These are phyloP conservation scores for Venustoraphidia nigricollis DNA, from an alignment of 2,888 invertebrate genomes.

Conservation along the genomic window DNA sequence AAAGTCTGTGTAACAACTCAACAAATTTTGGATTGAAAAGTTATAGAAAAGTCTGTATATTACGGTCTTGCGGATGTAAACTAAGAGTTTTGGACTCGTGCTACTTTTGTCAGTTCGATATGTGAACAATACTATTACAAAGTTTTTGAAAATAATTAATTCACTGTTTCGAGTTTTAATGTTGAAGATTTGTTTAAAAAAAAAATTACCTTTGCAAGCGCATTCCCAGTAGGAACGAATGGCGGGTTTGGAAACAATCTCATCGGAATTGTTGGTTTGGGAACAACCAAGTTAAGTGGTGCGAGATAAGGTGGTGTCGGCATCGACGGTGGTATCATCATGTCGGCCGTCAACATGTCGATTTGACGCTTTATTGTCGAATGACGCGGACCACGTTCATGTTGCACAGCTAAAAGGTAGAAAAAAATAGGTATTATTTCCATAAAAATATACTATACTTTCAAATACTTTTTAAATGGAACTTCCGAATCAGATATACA, in stretches of 20 bases:
- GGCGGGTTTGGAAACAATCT: conserved; percentile 15
- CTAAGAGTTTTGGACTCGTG: too few species aligned
- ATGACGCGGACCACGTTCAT: conserved; percentile 92
- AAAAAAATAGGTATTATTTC: not conserved
- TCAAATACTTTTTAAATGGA: too few species aligned
- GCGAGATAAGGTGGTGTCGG: conserved; percentile 22
- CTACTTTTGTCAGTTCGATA: too few species aligned
- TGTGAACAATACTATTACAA: too few species aligned
- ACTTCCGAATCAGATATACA: too few species aligned
- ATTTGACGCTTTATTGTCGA: conserved; percentile 89
- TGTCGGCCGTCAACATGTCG: conserved; percentile 53
- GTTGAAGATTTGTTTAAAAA: conserved; percentile 9
- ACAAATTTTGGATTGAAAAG: too few species aligned
- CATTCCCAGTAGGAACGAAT: conserved; percentile 20
- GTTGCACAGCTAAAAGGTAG: conserved; percentile 74
- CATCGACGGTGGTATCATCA: conserved; percentile 32
- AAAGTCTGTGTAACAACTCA: too few species aligned
- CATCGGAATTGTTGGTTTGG: conserved; percentile 23
- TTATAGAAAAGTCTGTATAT: too few species aligned
- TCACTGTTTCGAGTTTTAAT: conserved; percentile 6
- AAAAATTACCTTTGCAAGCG: conserved; percentile 18
- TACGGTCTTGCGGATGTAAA: too few species aligned
- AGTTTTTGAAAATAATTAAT: too few species aligned
- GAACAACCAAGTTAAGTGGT: conserved; percentile 33
- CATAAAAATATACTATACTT: not conserved